phyloP scores from a whole-genome alignment of 2,797 vertebrate genomes.

The Fistularia tabacaria region DNA sequence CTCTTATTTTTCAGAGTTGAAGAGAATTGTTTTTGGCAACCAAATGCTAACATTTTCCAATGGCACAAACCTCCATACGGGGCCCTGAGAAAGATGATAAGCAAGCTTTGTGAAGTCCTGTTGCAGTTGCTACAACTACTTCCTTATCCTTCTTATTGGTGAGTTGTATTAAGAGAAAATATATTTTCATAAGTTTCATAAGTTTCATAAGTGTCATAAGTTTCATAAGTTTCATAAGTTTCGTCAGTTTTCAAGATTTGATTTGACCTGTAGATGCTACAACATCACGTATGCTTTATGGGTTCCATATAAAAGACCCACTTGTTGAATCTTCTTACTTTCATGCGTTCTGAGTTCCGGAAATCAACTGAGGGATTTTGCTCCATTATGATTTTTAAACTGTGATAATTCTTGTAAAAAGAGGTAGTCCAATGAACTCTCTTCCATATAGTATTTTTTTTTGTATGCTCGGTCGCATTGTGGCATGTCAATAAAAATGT shows the following conservation, averaged over 20 bases:
- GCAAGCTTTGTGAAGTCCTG: constrained; percentile 34
- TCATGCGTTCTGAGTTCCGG: constrained; percentile 39
- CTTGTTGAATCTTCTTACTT: constrained; percentile 17
- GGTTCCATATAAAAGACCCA: constrained; percentile 9
- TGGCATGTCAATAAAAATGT: constrained; percentile 61
- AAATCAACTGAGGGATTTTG: constrained; percentile 50
- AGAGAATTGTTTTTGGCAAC: constrained; percentile 79
- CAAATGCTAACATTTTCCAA: constrained; percentile 73
- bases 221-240: neutral
- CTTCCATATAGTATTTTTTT: constrained; percentile 67
- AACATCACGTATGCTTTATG: constrained; percentile 26
- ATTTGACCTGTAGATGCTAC: constrained; percentile 23
- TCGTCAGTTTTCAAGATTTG: neutral
- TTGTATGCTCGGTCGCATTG: constrained; percentile 63
- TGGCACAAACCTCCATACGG: constrained; percentile 64
- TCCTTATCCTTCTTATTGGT: constrained; percentile 21
- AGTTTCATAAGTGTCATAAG: too few relatives aligned
- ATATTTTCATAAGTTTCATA: neutral
- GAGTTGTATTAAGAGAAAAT: constrained; percentile 17
- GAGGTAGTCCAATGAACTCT: constrained; percentile 43
- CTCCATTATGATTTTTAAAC: constrained; percentile 51
- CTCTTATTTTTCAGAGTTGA: constrained; percentile 79
- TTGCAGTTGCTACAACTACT: constrained; percentile 39
- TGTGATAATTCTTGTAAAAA: constrained; percentile 46
- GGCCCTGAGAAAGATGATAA: constrained; percentile 55